Evolutionary conservation across 2,888 invertebrate species (phyloP), one percentile per base, ranked within the genome.

Genomic region (Candidula unifasciata): DNA sequence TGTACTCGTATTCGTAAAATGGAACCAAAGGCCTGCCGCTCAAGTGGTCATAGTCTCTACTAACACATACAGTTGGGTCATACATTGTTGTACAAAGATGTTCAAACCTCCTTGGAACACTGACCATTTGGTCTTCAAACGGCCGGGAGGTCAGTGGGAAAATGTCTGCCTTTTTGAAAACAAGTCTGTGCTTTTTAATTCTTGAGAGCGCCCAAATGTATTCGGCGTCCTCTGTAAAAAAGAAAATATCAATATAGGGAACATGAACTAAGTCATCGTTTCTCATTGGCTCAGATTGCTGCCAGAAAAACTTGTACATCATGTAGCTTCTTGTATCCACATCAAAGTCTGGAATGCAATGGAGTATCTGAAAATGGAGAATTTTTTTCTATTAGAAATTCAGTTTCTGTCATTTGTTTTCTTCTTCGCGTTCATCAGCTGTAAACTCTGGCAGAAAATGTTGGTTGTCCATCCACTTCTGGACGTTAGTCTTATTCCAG

Each of bases 221-320:
- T 35, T 84, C 74, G 3, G 33, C 27, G 64, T 84, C 73, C 44
- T 84, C 84, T 16, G 78, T 84, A 73, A 74, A 84, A 80, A 84
- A 84, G 71, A 84, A 84, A 21, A 84, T 84, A 35, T 84, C 84
- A 37, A 84, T 84, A 66, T 79, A 80, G 5, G 84, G 84, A 0
- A 66, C 35, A 1, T 66, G 84, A 27, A 80, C 27, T 24, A 66
- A 33, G 8, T 10, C 37, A 8, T 84, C 84, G 24, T 80, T n/a
- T 18, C 54, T 27, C 66, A 60, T 24, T 2, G 66, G n/a, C 0
- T 60, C 54, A 2, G 73, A 73, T 18, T 66, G 27, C 35, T 80
- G 54, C 73, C 74, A 84, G 80, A 84, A 84, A 64, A 84, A 84
- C 76, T 84, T 84, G 80, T 84, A 84, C 84, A 84, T 84, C 84